phyloP scores from a whole-genome alignment of 1,140 invertebrate species.

The Procambarus virginalis region DNA sequence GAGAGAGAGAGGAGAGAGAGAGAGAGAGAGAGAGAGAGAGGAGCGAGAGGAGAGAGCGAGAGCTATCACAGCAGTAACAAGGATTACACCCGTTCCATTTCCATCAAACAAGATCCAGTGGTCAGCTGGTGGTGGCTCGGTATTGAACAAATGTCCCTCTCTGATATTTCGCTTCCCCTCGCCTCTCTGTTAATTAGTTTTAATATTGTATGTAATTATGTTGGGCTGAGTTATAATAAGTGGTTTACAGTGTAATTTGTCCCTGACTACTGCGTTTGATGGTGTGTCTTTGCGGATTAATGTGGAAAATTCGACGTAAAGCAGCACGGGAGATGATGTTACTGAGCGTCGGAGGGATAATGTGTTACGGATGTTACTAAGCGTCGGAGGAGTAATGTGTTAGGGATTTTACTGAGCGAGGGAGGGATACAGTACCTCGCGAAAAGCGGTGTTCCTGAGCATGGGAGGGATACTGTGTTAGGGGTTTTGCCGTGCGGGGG shows the following conservation, averaged over 20 bases:
- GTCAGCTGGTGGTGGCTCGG: neutral
- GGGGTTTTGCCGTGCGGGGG: no score
- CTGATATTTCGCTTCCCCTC: neutral
- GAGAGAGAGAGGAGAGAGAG: neutral
- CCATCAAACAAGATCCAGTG: neutral
- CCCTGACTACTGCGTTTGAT: neutral
- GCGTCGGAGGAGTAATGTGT: no score
- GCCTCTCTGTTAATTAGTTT: neutral
- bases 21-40: neutral
- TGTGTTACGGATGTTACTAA: no score
- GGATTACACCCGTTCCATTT: constrained; percentile 1
- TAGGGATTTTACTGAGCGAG: no score
- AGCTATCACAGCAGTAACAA: constrained; percentile 1
- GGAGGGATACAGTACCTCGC: no score
- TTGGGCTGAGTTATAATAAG: neutral
- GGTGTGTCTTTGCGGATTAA: neutral
- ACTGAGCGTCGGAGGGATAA: no score
- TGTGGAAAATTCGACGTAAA: no score
- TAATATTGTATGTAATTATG: constrained; percentile 1
- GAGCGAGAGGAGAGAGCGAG: neutral
- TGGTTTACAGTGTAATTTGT: neutral
- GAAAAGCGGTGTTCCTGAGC: no score
- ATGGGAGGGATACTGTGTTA: no score
- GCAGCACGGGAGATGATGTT: no score
- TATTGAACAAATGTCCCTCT: neutral